Base-by-base conservation (phyloP, 35 echinoderm and acorn worm species). In the Stichopus chloronotus region DNA sequence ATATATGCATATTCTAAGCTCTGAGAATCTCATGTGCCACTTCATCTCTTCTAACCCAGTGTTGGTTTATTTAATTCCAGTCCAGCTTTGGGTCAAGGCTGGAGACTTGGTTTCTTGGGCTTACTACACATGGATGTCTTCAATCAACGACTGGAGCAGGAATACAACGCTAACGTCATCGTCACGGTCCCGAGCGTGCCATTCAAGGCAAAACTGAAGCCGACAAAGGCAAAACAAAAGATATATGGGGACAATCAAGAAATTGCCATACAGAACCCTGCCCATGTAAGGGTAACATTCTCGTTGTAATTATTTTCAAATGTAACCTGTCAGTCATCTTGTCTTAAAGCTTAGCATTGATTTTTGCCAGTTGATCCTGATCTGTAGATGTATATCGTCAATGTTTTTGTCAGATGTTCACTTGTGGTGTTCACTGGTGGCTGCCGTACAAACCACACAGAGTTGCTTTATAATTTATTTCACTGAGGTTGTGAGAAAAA, bases 91-190 rank as follows among this genome's bases (percentile, higher is more conserved):
- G 97, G 94, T 60, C 97, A 98, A 72, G 97, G 97, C 3, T 98
- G 94, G 94, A 82, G 97, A 22, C 83, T 98, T 10, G 97, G 97
- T 12, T 98, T 98, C 80, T 92, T 98, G 8, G 97, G 97, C 68
- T 78, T 98, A 7, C 87, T 98, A 1, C 97, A 98, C 81, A 95
- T 98, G 93, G 97, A 98, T 30, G 97, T 98, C 6, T 98, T 98
- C 91, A 98, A 98, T 58, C 97, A 98, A 89, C 76, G 97, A 65
- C 94, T 98, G 91, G 97, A 98, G 57, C 97, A 98, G 78, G 97
- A 98, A 30, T 93, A 92, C 84, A 93, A 98, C 68, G 95, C 97
- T 17, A 95, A 94, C 61, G 97, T 98, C 2, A 94, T 98, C 56
- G 79, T 98, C 58, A 98, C 97, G 8, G 95, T 95, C 4, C 97